A percentile compares a stretch with the other conserved stretches of the same genome.
Conservation (phyloP, 2,797 vertebrate species). For the Fratercula arctica region DNA sequence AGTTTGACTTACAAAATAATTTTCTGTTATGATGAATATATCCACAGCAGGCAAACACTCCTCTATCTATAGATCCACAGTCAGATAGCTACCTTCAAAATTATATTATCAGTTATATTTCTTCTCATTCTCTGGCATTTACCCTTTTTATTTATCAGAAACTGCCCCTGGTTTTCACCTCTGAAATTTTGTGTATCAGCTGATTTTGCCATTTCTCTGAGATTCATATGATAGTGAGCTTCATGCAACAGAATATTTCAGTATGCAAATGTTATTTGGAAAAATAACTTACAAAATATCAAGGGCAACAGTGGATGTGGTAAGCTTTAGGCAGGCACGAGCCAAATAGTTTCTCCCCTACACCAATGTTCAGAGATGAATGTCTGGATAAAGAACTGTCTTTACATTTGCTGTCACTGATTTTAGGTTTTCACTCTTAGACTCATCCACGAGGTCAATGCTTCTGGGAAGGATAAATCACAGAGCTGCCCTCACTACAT, state of each 20-base stretch:
- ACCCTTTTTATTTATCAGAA: neutral
- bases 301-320: neutral
- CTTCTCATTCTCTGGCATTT: neutral
- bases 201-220: neutral
- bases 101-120: neutral
- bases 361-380: neutral
- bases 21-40: neutral
- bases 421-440: slow-evolving; percentile 7
- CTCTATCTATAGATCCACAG: neutral
- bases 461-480: slow-evolving; percentile 35
- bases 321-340: neutral
- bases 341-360: neutral
- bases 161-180: neutral
- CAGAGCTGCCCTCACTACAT: neutral
- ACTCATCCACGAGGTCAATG: neutral
- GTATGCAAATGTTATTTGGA: neutral
- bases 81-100: neutral
- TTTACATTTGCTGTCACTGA: neutral
- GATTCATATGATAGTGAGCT: neutral
- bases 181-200: neutral
- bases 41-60: neutral
- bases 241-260: neutral
- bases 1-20: neutral
- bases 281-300: neutral
- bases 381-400: neutral